Evolutionary conservation across 2,113 vertebrate species (phyloP).

Genomic region (Malurus cyaneus): DNA sequence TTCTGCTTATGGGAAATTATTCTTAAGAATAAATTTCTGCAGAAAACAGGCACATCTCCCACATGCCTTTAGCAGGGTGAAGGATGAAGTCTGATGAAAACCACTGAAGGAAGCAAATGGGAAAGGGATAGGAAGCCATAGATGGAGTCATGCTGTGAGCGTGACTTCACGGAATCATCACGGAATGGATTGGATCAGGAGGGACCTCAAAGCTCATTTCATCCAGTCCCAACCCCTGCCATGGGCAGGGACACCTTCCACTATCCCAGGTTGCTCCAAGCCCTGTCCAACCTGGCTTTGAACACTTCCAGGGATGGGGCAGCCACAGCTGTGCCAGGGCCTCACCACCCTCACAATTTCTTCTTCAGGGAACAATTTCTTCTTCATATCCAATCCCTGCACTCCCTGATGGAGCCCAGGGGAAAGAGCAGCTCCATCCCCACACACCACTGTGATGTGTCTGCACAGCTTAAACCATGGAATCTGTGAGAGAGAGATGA

Average conservation of each 20-base stretch:
- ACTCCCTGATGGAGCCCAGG: rapidly evolving
- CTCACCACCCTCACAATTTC: background rate
- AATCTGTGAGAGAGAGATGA: background rate
- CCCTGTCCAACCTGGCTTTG: rapidly evolving
- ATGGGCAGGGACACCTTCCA: background rate
- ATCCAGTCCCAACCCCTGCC: background rate
- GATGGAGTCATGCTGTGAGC: background rate
- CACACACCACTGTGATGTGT: rapidly evolving
- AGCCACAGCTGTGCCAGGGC: rapidly evolving
- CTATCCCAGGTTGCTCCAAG: rapidly evolving
- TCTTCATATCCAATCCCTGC: background rate
- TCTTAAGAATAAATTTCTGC: background rate
- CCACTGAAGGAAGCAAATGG: rapidly evolving
- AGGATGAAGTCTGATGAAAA: background rate
- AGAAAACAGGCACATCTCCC: background rate
- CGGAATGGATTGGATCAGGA: background rate
- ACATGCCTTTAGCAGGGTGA: background rate
- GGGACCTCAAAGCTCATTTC: background rate
- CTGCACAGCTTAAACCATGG: background rate
- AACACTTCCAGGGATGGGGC: background rate
- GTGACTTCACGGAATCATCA: rapidly evolving
- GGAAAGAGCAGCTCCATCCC: background rate
- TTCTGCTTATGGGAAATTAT: background rate
- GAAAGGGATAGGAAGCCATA: background rate
- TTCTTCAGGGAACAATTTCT: background rate